phyloP scores from a whole-genome alignment of 2,797 vertebrate species.

The Kryptolebias ocellatus region DNA sequence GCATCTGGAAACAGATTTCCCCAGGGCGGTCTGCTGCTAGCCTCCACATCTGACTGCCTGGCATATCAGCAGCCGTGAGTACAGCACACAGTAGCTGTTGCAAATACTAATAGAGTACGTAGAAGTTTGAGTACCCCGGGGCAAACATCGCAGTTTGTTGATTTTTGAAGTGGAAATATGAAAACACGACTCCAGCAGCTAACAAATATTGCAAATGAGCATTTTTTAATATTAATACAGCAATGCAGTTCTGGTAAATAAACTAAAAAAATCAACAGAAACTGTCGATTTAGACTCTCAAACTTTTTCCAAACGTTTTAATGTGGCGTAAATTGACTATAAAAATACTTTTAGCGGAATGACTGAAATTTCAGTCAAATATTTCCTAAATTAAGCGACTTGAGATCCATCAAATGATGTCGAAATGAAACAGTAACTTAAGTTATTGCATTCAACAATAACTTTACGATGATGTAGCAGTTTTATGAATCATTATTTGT shows the following conservation, averaged over 20 bases:
- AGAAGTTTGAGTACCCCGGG: constrained; percentile 1
- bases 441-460: too few relatives aligned
- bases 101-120: constrained; percentile 16
- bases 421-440: too few relatives aligned
- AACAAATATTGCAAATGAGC: neutral
- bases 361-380: too few relatives aligned
- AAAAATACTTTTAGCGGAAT: too few relatives aligned
- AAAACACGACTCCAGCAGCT: neutral
- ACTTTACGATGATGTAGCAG: too few relatives aligned
- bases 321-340: too few relatives aligned
- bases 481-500: too few relatives aligned
- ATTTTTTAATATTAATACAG: neutral
- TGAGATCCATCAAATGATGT: too few relatives aligned
- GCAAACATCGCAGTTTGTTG: neutral
- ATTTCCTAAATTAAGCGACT: too few relatives aligned
- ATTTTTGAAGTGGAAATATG: neutral
- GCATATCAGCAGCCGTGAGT: neutral
- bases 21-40: constrained; percentile 12
- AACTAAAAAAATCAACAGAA: neutral
- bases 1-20: constrained; percentile 42
- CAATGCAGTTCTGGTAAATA: neutral
- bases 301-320: too few relatives aligned
- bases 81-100: constrained; percentile 14
- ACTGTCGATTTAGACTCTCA: too few relatives aligned
- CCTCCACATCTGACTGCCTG: constrained; percentile 1